Evolutionary conservation across 1,140 invertebrate species (phyloP), one percentile per base, ranked within the genome.

Genomic region (Pectinophora gossypiella): DNA sequence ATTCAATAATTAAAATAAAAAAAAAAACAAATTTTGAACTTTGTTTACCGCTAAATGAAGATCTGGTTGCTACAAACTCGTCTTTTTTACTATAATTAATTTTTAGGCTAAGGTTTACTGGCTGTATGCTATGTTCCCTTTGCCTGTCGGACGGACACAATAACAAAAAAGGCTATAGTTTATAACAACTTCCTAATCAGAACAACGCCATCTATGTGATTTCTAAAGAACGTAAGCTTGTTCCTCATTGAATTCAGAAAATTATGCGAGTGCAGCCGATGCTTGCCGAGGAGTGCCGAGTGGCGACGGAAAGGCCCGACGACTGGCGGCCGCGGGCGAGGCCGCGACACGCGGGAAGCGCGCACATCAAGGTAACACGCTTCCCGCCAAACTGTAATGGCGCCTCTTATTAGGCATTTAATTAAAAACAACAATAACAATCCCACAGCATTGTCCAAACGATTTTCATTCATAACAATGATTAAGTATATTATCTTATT

Each of bases 301-400:
- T 3, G 19, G 6, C 10, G 36, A 51, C 70, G 71, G 71, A 12
- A 23, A 3, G 13, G n/a, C 9, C 49, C 59, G 64, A 68, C 42
- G 59, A 44, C 52, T 73, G 48, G 68, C 76, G 78, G 75, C 75
- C 76, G 73, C 73, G 51, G 68, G 64, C 81, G 78, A 80, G 78
- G 78, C 59, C 77, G 62, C 19, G 22, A 32, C 52, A 64, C 65
- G 71, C 76, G 76, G 79, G 76, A 80, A 82, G 67, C 71, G 63
- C 72, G 74, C 75, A 72, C 76, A 56, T 57, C 80, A 81, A 84
- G 80, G 80, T 72, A 63, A 77, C 53, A 61, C 78, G 68, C 79
- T 83, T 83, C 79, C 77, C 76, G 77, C 72, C 79, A 68, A 64
- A 15, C 35, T 15, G 35, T n/a, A 38, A 4, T 27, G 23, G 5